Base-by-base conservation (phyloP, 2,797 vertebrate genomes). In the Argentina silus region DNA sequence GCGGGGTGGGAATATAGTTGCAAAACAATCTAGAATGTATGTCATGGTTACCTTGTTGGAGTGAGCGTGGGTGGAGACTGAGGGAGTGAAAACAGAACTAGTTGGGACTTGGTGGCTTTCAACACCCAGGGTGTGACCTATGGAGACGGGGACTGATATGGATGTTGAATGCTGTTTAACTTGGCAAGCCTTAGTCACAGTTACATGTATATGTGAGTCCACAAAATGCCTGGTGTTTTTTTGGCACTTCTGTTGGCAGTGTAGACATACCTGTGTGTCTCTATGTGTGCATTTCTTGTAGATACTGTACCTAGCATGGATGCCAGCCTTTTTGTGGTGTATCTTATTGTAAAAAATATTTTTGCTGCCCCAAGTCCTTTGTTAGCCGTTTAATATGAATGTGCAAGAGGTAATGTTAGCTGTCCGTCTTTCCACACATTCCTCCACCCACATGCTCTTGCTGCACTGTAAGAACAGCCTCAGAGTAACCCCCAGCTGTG, bases 41-140 rank as follows among this genome's bases (percentile, higher is more conserved):
- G 75, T 81, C 51, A 81, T 61, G 64, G 67, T 12, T 80, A 82
- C 83, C 75, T 64, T 82, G 76, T 62, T 51, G 45, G 67, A 27
- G 81, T 80, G 64, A 70, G 56, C 73, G 81, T 81, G 82, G 87
- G 89, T 81, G 86, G 71, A 85, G 86, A 86, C 14, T 15, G 57
- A 60, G 48, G 62, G 65, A 51, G 48, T 14, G 77, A 79, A 86
- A 85, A 79, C 87, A 87, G 75, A 83, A 92, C 91, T 85, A 90
- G 91, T 92, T 73, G 63, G 84, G 87, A 86, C 90, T 87, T 17
- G 87, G 85, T 75, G 65, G 67, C 80, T 78, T 65, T 82, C 77
- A 81, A 84, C 83, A 43, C 88, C 85, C 83, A 89, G 88, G 90
- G 90, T 85, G 90, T 90, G 84, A 89, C 88, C 83, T 56, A 62